Evolutionary conservation across 2,113 vertebrate species (phyloP).

Genomic region (Onychorhynchus coronatus): DNA sequence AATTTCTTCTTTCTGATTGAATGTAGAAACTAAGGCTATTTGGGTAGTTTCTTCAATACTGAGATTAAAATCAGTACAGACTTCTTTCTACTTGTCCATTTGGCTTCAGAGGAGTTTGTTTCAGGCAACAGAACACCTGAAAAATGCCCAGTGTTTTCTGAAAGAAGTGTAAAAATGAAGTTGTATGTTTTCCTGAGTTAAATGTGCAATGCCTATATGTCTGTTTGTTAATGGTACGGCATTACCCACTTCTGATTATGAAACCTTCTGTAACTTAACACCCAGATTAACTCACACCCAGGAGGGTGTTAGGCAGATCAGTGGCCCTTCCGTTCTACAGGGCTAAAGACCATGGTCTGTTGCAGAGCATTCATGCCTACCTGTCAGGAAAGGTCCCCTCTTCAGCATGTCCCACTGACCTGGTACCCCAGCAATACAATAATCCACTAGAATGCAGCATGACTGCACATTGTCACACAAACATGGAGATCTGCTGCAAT

Average conservation of each 20-base stretch:
- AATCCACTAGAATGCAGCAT: neutral
- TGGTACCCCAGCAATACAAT: neutral
- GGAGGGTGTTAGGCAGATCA: accelerated
- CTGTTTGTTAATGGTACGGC: neutral
- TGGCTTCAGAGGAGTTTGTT: neutral
- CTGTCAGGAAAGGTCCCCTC: neutral
- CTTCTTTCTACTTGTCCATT: neutral
- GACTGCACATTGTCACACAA: neutral
- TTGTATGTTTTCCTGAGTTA: neutral
- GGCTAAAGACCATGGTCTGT: neutral
- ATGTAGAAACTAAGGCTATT: neutral
- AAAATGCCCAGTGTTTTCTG: neutral
- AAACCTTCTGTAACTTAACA: neutral
- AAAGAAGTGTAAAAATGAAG: neutral
- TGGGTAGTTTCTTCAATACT: neutral
- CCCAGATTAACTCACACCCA: neutral
- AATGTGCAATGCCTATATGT: neutral
- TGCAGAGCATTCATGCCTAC: neutral
- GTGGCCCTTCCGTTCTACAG: neutral
- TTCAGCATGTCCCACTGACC: neutral
- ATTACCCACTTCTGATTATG: neutral
- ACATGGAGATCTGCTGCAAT: neutral
- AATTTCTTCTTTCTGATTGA: neutral
- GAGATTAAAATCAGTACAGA: neutral
- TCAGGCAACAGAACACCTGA: neutral